Base-by-base conservation (phyloP, 2,888 invertebrate genomes). In the Notodonta ziczac region DNA sequence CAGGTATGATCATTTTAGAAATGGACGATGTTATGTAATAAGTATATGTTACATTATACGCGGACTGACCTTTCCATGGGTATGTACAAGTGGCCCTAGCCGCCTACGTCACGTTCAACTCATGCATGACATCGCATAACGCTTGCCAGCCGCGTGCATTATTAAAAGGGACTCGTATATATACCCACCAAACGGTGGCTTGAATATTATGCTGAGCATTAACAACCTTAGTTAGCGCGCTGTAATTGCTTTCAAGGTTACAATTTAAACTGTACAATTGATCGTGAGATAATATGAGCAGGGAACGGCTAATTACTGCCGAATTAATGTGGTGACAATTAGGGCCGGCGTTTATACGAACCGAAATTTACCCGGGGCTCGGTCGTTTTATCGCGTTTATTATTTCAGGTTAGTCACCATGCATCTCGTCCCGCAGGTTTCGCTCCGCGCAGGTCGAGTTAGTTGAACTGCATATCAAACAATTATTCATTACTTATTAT, bases 71-170 rank as follows among this genome's bases (percentile, higher is more conserved):
- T 87, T 86, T 86, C 68, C 71, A 73, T 62, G 64, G 59, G 69
- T 68, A 69, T 56, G 72, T 70, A 66, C 60, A 65, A 61, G 60
- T 65, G 51, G 59, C 60, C 65, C 35, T 7, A 35, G 35, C 35
- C 35, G 69, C 65, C 64, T 66, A 65, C 68, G 64, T 73, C 71
- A 74, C 69, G 65, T 64, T 75, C 65, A 74, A 74, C 69, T 77
- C 73, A 81, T 83, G 85, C 85, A 88, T 86, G 86, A 83, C 85
- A 81, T 81, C 87, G 86, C 87, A 85, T 88, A 82, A 76, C 77
- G 70, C 64, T 67, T 65, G 74, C 70, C 76, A 64, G 67, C 63
- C 58, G 68, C 73, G 59, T 89, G 86, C 86, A 90, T 90, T 89
- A 88, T 88, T 88, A 86, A 90, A 76, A 69, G 71, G 70, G 78